phyloP scores from a whole-genome alignment of 2,888 invertebrate genomes.

The Xanthia icteritia region DNA sequence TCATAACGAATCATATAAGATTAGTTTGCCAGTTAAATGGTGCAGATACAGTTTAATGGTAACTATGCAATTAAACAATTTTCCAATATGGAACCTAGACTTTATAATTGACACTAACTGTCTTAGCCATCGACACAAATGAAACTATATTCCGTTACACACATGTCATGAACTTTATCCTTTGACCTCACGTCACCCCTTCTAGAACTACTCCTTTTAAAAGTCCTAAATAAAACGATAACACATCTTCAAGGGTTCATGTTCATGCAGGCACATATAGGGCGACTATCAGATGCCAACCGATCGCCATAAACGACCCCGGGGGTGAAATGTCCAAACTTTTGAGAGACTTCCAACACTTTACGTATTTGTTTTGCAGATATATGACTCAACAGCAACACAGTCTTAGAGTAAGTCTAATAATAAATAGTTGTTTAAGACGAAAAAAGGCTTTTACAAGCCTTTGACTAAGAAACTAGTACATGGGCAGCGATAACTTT shows the following conservation, averaged over 20 bases:
- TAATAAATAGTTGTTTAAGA: not conserved
- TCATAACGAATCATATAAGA: not conserved
- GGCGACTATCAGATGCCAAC: slow-evolving; percentile 54
- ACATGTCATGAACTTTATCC: slow-evolving; percentile 14
- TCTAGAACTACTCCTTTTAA: slow-evolving; percentile 20
- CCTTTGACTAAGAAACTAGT: not conserved
- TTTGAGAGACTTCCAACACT: slow-evolving; percentile 41
- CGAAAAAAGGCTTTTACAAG: not conserved
- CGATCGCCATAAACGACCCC: slow-evolving; percentile 56
- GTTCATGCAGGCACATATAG: slow-evolving; percentile 33
- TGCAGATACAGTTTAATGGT: too few relatives aligned
- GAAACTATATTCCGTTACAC: not conserved
- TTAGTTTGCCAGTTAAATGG: too few relatives aligned
- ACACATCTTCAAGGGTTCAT: slow-evolving; percentile 48
- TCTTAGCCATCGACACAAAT: not conserved
- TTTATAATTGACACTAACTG: not conserved
- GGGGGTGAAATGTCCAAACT: slow-evolving; percentile 50
- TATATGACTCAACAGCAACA: slow-evolving; percentile 16
- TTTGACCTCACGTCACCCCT: slow-evolving; percentile 32
- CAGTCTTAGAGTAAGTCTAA: too few relatives aligned
- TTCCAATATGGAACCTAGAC: not conserved
- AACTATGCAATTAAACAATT: slow-evolving; percentile 1
- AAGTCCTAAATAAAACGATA: slow-evolving; percentile 58
- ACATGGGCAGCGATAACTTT: not conserved
- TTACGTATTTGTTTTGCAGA: slow-evolving; percentile 34